Base-by-base conservation (phyloP, 2,113 vertebrate genomes). In the Xiphorhynchus elegans region DNA sequence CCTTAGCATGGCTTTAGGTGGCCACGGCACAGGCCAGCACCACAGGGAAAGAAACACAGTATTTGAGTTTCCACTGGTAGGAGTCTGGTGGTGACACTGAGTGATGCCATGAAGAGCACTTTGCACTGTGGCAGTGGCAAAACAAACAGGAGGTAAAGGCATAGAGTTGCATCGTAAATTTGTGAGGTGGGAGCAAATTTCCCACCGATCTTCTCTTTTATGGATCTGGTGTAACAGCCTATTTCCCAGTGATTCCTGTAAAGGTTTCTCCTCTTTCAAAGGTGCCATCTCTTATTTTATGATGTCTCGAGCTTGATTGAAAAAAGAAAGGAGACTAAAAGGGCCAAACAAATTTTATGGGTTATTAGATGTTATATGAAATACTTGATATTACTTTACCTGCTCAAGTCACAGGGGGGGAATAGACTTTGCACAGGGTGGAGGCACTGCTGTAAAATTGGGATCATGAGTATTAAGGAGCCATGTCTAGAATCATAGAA, bases 201-300 rank as follows among this genome's bases (percentile, higher is more conserved):
- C 33, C 33, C 26, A 17, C 64, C 0, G 0, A 7, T 37, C 5
- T 46, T n/a, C 5, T 49, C 7, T 42, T 67, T 29, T 24, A 20
- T 42, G 49, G 15, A 7, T 62, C 42, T 69, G 44, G 33, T 29
- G 5, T 77, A 68, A 77, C 23, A 60, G 40, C 24, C 63, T 33
- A 7, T 14, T 40, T 84, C 42, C 28, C 31, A 26, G 7, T 3
- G 4, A 35, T 7, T 6, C 10, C 56, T 29, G 10, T 28, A 84
- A 68, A 90, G 24, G 8, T 25, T 72, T 39, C 17, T 72, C 49
- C 52, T 40, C 58, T 72, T 87, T 29, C 37, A 62, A 74, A 89
- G n/a, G 21, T 26, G 13, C 11, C 33, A 19, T 11, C 50, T 11
- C 19, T 68, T 75, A 7, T 64, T 70, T 75, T 37, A 60, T 16